Base-by-base conservation (phyloP, 2,888 invertebrate species). In the Trypoxylon attenuatum region DNA sequence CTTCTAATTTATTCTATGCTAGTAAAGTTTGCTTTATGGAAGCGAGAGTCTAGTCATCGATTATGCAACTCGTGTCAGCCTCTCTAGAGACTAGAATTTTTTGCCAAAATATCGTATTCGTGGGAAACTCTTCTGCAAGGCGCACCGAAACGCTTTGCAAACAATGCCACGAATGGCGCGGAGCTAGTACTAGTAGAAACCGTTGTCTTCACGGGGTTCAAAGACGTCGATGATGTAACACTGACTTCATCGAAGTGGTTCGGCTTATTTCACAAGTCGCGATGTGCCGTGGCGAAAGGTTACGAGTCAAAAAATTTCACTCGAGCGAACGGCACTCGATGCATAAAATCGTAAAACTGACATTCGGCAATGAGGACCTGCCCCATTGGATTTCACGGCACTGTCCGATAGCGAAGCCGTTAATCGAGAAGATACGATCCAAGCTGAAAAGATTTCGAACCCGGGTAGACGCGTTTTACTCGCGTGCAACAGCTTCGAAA, bases 401-500 rank as follows among this genome's bases (percentile, higher is more conserved):
- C n/a, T n/a, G n/a, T n/a, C n/a, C n/a, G n/a, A n/a, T n/a, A n/a
- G n/a, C n/a, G n/a, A n/a, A n/a, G n/a, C n/a, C n/a, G n/a, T n/a
- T n/a, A n/a, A n/a, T n/a, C n/a, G n/a, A n/a, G n/a, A n/a, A n/a
- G n/a, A n/a, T n/a, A n/a, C n/a, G n/a, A n/a, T 15, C 19, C 8
- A 29, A 33, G 39, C 45, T 51, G 38, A 43, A 50, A 69, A 57
- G 61, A 74, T 74, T 59, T 61, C 57, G 53, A 45, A 18, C n/a
- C n/a, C 45, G 56, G 39, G 62, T 60, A 63, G 54, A 33, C 33
- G 60, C 60, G 58, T 62, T 55, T 55, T 5, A 49, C 43, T 60
- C 63, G 66, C 56, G 57, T 69, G 71, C 76, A 76, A 68, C 68
- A 71, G 76, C 54, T 50, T 57, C 58, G 69, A 76, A 71, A 76